These are phyloP conservation scores for Ypsolopha scabrella DNA, from an alignment of 2,888 invertebrate genomes.

Conservation along the genomic window DNA sequence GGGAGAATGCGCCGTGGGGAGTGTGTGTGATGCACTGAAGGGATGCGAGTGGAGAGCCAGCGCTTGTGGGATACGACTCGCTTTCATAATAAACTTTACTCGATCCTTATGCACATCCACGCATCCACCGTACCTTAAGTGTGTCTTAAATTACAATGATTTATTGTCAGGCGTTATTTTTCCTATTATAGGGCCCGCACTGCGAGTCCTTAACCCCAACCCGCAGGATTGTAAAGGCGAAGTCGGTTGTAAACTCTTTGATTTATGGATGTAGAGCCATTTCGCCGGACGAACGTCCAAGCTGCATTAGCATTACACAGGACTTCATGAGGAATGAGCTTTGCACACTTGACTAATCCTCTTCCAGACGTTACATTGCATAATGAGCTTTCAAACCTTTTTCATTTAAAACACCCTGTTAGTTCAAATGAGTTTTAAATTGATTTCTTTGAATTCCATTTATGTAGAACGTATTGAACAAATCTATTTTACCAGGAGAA, in stretches of 20 bases:
- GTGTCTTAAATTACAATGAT: conserved; percentile 32
- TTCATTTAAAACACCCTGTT: too few species aligned
- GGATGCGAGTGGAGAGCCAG: too few species aligned
- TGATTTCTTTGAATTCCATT: too few species aligned
- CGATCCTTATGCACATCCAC: not conserved
- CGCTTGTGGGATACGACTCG: not conserved
- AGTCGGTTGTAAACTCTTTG: conserved; percentile 36
- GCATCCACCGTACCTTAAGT: not conserved
- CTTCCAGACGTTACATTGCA: too few species aligned
- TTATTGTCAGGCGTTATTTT: conserved; percentile 18
- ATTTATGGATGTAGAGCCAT: conserved; percentile 32
- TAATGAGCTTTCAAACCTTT: too few species aligned
- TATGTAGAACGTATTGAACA: too few species aligned
- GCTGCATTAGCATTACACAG: conserved; percentile 22
- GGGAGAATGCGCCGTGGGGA: not conserved
- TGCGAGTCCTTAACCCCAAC: conserved; percentile 12
- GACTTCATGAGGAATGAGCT: not conserved
- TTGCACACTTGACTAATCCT: too few species aligned
- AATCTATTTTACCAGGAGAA: too few species aligned
- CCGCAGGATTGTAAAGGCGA: conserved; percentile 20
- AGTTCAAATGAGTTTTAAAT: too few species aligned
- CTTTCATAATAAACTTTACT: conserved; percentile 1
- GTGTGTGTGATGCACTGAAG: too few species aligned
- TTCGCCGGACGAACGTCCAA: conserved; percentile 32
- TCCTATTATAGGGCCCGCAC: not conserved